A percentile compares a stretch with the other conserved stretches of the same genome.
phyloP scores from a whole-genome alignment of 2,888 invertebrate genomes.

The Cylloceria caligata region DNA sequence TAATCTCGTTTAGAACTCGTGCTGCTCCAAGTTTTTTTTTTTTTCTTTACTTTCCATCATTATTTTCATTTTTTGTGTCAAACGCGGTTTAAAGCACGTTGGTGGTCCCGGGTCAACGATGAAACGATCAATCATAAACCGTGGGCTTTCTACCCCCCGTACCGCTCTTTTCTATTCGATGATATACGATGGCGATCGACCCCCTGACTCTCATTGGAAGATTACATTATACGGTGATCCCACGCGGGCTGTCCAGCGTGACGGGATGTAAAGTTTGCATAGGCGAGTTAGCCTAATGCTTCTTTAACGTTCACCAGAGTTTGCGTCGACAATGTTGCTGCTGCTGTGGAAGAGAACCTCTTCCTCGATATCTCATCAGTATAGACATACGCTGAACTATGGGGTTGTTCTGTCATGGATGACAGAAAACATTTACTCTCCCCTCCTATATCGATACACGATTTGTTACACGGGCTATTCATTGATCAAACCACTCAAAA shows the following conservation, averaged over 20 bases:
- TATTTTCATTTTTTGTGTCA: slow-evolving; percentile 22
- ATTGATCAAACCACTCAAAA: not conserved
- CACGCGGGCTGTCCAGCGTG: slow-evolving; percentile 7
- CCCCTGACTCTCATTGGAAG: slow-evolving; percentile 21
- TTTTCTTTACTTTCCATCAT: slow-evolving; percentile 6
- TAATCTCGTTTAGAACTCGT: not conserved
- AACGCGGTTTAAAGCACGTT: slow-evolving; percentile 26
- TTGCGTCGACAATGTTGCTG: slow-evolving; percentile 9
- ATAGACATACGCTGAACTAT: slow-evolving; percentile 16
- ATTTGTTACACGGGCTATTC: not conserved
- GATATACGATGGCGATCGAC: slow-evolving; percentile 38
- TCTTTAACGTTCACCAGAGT: slow-evolving; percentile 67
- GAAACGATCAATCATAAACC: slow-evolving; percentile 26
- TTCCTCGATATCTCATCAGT: slow-evolving; percentile 28
- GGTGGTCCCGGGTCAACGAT: not conserved
- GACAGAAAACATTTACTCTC: slow-evolving; percentile 5
- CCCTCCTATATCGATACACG: slow-evolving; percentile 34
- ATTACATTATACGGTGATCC: slow-evolving; percentile 41
- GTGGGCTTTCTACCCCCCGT: not conserved
- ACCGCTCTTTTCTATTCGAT: not conserved
- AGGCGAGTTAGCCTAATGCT: slow-evolving; percentile 68
- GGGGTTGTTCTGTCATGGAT: slow-evolving; percentile 23
- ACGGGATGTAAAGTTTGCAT: slow-evolving; percentile 13
- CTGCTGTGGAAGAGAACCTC: not conserved
- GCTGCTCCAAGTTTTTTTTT: slow-evolving; percentile 4